Base-by-base conservation (phyloP, 2,888 invertebrate species). In the Herminia tarsipennalis region DNA sequence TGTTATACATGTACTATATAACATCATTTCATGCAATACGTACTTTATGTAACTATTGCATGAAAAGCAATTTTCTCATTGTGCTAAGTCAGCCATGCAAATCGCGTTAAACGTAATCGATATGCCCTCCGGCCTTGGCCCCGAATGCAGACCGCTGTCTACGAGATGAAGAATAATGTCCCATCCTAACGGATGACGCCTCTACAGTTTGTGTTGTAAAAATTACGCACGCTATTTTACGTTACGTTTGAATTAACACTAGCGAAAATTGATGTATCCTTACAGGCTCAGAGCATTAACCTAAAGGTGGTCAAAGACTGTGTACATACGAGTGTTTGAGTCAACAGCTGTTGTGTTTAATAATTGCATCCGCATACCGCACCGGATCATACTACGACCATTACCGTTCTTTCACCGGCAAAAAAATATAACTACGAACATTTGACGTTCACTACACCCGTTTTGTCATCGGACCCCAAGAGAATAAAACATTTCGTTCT, bases 121-220 rank as follows among this genome's bases (percentile, higher is more conserved):
- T 86, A 83, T 74, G 75, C 68, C 74, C 68, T 69, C 64, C 60
- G 65, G 66, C 88, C 87, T 86, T 87, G 88, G 81, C 86, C 86
- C 81, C 81, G 80, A 86, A 86, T 82, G 81, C 83, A 78, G 53
- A 56, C 47, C 55, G 65, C 76, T 76, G 78, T 76, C 78, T 68
- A 42, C 64, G 42, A 75, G 77, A 86, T 85, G 83, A 83, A 84
- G 84, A 84, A 76, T 83, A 72, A 86, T 84, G 79, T 76, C 72
- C 54, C 37, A 53, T 76, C 72, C 54, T 38, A 53, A 54, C 68
- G 63, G 56, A 67, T 68, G 71, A 73, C 69, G 70, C 66, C 62
- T 59, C 56, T 57, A 58, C 51, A 54, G 61, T 70, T 70, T 68
- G 66, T 73, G 70, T 76, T 70, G 66, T 76, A 70, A 71, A n/a